phyloP scores from a whole-genome alignment of 2,888 invertebrate genomes.

The Panopea generosa region DNA sequence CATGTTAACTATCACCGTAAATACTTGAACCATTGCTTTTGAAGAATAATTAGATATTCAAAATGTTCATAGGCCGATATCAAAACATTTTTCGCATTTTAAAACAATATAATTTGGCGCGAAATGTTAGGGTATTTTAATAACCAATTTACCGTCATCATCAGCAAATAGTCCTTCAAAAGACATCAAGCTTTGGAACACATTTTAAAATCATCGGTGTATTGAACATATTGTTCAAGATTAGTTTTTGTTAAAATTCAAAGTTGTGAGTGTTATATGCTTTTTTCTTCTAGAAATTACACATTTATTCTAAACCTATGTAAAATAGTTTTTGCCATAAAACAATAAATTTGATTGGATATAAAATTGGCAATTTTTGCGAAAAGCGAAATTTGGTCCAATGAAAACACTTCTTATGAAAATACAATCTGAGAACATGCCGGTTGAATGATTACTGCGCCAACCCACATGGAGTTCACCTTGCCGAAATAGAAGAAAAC shows the following conservation, averaged over 20 bases:
- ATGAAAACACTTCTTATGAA: not conserved
- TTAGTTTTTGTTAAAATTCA: not conserved
- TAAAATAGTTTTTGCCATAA: not conserved
- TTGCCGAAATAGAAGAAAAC: constrained; percentile 35
- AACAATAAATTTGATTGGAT: not conserved
- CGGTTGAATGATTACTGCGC: constrained; percentile 39
- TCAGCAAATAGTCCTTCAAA: not conserved
- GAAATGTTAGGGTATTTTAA: not conserved
- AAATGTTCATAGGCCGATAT: too few relatives aligned
- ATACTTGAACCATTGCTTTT: too few relatives aligned
- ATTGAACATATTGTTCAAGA: too few relatives aligned
- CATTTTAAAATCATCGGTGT: too few relatives aligned
- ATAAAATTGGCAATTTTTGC: not conserved
- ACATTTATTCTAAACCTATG: not conserved
- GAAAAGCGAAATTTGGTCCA: not conserved
- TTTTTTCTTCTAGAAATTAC: not conserved
- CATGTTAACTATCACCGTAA: too few relatives aligned
- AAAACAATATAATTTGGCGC: not conserved
- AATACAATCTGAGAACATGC: not conserved
- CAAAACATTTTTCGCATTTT: too few relatives aligned
- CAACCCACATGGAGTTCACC: constrained; percentile 63
- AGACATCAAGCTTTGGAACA: too few relatives aligned
- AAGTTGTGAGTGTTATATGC: not conserved
- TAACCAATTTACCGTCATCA: not conserved
- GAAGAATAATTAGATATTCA: too few relatives aligned